These are phyloP conservation scores for Neofelis nebulosa DNA, from an alignment of 2,113 vertebrate species.

Conservation along the genomic window DNA sequence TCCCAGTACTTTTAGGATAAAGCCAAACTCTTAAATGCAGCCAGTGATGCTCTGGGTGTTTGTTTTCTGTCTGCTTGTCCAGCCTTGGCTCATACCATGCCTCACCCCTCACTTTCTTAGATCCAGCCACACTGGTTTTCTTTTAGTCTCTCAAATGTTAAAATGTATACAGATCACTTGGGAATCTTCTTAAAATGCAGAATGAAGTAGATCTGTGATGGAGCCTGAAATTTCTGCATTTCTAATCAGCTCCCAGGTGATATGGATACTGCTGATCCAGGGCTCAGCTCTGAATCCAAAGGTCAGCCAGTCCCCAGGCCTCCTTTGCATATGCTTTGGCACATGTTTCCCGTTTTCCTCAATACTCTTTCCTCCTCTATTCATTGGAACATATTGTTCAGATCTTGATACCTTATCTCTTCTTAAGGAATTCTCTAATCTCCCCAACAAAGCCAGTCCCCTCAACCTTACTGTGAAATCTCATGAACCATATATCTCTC, in stretches of 20 bases:
- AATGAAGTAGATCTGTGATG: neutral
- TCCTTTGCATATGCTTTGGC: neutral
- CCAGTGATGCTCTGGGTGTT: neutral
- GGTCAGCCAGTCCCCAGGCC: neutral
- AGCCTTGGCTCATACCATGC: neutral
- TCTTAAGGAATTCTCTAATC: neutral
- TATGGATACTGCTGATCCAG: neutral
- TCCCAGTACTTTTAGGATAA: neutral
- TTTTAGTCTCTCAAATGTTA: neutral
- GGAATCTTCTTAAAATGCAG: neutral
- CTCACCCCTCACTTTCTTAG: neutral
- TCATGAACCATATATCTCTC: neutral
- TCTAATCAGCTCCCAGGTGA: neutral
- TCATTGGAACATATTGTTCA: neutral
- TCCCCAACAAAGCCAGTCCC: neutral
- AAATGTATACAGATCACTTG: neutral
- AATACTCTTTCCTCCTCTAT: neutral
- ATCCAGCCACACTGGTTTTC: neutral
- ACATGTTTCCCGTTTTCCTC: neutral
- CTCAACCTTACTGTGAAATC: neutral
- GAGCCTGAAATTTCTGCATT: neutral
- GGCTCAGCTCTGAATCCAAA: neutral
- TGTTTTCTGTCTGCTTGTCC: neutral
- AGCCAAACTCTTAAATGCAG: neutral
- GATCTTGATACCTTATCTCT: neutral